Evolutionary conservation across 2,797 vertebrate genomes (phyloP), one percentile per base, ranked within the genome.

Genomic region (Bovichtus variegatus): DNA sequence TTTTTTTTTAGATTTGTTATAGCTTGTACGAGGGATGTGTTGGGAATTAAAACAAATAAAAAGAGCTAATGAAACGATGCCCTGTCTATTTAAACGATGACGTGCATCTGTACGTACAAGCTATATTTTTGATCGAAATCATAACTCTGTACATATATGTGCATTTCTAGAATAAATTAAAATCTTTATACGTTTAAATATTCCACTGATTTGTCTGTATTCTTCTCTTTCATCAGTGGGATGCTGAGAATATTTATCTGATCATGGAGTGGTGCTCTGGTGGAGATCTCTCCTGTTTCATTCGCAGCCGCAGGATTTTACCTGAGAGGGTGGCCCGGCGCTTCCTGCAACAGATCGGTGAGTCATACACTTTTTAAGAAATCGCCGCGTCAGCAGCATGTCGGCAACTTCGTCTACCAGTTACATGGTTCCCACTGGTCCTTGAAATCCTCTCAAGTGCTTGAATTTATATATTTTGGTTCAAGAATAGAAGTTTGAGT

Each of bases 251-350:
- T 85, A 99, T 99, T 91, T 99, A 98, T 90, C 92, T 99, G 86
- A 98, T 99, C 89, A 94, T 99, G 96, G 98, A 99, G 82, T 99
- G 97, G 95, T 99, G 98, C 0, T 97, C 98, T 0, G 98, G 97
- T 0, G 97, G 98, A 0, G 98, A 99, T 76, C 94, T 99, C 3
- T 99, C 97, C 38, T 95, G 93, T 47, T 99, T 99, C 90, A 99
- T 99, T 86, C 96, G 95, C 1, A 94, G 86, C 43, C 95, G 97
- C 27, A 93, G 97, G 82, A 95, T 97, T 81, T 95, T 99, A 58
- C 96, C 97, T 0, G 97, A 99, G 88, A 95, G 94, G 70, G 96
- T 97, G 81, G 96, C 94, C 0, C 95, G 92, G 0, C 66, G 97
- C 64, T 99, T 99, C 91, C 94, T 99, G 63, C 98, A 99, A 91